phyloP scores from a whole-genome alignment of 1,140 invertebrate species.

The Probaryconus sp. region DNA sequence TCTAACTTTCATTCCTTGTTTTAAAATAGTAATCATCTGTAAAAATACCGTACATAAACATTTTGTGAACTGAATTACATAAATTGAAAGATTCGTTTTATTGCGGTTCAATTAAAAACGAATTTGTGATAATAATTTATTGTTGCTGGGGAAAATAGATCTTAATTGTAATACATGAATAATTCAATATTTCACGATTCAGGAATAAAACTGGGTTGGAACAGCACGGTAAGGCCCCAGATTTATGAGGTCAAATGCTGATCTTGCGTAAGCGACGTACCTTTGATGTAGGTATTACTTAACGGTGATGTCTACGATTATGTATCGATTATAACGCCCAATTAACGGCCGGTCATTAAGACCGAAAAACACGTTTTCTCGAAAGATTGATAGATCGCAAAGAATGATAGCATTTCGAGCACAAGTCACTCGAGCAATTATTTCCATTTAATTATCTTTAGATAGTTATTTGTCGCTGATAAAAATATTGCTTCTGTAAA shows the following conservation, averaged over 20 bases:
- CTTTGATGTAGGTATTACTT: slow-evolving; percentile 25
- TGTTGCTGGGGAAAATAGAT: slow-evolving; percentile 1
- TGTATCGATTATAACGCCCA: slow-evolving; percentile 25
- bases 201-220: slow-evolving; percentile 6
- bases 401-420: too few species aligned
- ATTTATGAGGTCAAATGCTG: slow-evolving; percentile 30
- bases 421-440: too few species aligned
- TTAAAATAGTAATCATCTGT: too few species aligned
- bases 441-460: too few species aligned
- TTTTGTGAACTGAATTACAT: too few species aligned
- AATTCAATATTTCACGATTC: slow-evolving; percentile 18
- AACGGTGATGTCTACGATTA: slow-evolving; percentile 25
- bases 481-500: too few species aligned
- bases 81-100: too few species aligned
- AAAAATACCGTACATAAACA: too few species aligned
- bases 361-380: not conserved
- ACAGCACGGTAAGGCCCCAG: slow-evolving; percentile 13
- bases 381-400: too few species aligned
- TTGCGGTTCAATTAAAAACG: not conserved
- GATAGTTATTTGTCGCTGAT: too few species aligned
- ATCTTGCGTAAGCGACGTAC: slow-evolving; percentile 13
- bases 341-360: slow-evolving; percentile 18
- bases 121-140: not conserved
- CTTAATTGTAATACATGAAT: slow-evolving; percentile 22
- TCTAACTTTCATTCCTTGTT: too few species aligned